phyloP scores from a whole-genome alignment of 2,888 invertebrate genomes.

The Cynaeus angustus region DNA sequence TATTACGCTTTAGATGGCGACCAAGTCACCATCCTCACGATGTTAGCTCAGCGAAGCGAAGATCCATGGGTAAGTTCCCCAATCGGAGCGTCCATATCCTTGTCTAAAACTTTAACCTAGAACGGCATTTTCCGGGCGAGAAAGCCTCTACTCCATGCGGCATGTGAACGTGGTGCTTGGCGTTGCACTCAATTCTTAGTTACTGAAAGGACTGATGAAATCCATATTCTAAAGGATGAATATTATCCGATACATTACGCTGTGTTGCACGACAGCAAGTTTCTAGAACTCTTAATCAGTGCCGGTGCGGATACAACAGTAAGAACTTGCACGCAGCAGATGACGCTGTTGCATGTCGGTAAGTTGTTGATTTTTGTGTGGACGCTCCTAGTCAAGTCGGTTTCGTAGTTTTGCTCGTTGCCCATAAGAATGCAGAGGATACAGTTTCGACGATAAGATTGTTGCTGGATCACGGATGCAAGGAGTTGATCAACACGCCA shows the following conservation, averaged over 20 bases:
- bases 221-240: constrained; percentile 82
- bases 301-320: constrained; percentile 83
- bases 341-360: constrained; percentile 80
- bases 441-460: constrained; percentile 81
- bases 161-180: constrained; percentile 83
- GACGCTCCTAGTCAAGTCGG: too few species aligned
- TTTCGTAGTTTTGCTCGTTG: constrained; percentile 77
- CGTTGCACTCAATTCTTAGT: constrained; percentile 81
- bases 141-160: constrained; percentile 79
- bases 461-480: constrained; percentile 82
- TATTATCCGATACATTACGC: constrained; percentile 87
- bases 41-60: constrained; percentile 79
- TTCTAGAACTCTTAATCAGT: constrained; percentile 78
- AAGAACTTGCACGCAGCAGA: constrained; percentile 81
- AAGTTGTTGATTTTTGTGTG: neutral
- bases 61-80: constrained; percentile 77
- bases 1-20: constrained; percentile 84
- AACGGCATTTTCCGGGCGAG: constrained; percentile 74
- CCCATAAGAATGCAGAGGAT: constrained; percentile 81
- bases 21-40: constrained; percentile 80
- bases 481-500: constrained; percentile 81
- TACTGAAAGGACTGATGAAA: constrained; percentile 79
- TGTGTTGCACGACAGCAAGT: constrained; percentile 81
- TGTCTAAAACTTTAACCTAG: constrained; percentile 54
- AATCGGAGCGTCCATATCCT: neutral